These are phyloP conservation scores for Tichodroma muraria DNA, from an alignment of 2,113 vertebrate genomes.

Conservation along the genomic window DNA sequence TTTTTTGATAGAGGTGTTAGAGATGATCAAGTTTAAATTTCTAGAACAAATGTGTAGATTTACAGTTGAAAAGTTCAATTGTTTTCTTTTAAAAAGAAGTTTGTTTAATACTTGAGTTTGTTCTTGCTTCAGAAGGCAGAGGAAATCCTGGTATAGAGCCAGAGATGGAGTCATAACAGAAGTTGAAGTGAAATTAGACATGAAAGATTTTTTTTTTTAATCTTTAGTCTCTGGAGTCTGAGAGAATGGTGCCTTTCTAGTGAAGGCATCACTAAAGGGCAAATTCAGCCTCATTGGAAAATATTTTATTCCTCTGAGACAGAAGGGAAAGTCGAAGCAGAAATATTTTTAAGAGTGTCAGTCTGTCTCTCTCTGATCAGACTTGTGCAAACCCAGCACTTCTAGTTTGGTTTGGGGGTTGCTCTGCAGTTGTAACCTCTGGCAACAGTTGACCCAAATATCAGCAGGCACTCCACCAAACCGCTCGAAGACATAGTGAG, in stretches of 20 bases:
- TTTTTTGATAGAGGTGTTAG: background rate
- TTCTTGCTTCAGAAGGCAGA: background rate
- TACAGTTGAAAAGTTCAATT: background rate
- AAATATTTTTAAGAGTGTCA: background rate
- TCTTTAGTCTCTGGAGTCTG: background rate
- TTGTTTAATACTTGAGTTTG: background rate
- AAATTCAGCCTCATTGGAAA: background rate
- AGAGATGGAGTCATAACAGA: background rate
- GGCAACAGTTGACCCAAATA: background rate
- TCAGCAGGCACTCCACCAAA: background rate
- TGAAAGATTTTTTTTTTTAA: background rate
- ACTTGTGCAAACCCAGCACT: background rate
- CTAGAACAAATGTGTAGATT: background rate
- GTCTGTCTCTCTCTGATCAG: background rate
- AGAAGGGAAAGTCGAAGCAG: background rate
- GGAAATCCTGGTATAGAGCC: background rate
- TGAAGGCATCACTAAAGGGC: background rate
- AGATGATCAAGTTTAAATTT: background rate
- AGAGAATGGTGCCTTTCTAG: background rate
- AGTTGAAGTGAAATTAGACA: conserved; percentile 6
- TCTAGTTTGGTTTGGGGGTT: background rate
- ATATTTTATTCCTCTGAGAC: background rate
- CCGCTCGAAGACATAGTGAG: background rate
- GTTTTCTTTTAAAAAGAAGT: background rate
- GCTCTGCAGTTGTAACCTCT: background rate